A percentile compares a stretch with the other conserved stretches of the same genome.
Conservation (phyloP, 2,113 vertebrate genomes). For the Lamprotornis superbus region DNA sequence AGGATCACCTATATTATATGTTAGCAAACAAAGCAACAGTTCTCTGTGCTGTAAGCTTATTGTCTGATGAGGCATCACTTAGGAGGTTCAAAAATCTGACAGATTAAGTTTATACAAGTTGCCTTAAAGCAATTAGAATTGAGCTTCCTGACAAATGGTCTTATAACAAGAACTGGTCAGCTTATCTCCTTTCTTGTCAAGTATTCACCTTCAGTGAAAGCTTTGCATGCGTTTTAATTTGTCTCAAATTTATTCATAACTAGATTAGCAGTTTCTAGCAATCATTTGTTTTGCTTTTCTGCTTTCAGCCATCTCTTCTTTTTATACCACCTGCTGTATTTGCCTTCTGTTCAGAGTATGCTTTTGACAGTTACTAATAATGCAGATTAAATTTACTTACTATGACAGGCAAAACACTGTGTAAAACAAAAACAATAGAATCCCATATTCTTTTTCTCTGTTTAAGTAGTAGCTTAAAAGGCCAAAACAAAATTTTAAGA, state of each 20-base stretch:
- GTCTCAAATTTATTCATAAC: conserved; percentile 71
- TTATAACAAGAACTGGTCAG: conserved; percentile 51
- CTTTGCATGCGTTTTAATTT: conserved; percentile 63
- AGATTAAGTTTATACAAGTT: neutral
- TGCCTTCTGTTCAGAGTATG: conserved; percentile 71
- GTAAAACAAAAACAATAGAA: conserved; percentile 62
- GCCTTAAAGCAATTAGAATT: conserved; percentile 36
- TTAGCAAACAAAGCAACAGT: neutral
- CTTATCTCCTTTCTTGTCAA: conserved; percentile 65
- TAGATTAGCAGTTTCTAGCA: conserved; percentile 65
- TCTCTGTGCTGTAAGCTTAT: neutral
- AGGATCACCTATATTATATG: neutral
- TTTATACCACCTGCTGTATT: conserved; percentile 73
- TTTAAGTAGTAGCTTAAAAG: conserved; percentile 20
- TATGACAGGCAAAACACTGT: conserved; percentile 68
- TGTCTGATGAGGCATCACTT: neutral
- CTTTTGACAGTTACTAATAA: conserved; percentile 78
- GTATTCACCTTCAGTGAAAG: conserved; percentile 62
- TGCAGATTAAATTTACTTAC: conserved; percentile 72
- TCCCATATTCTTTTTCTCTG: neutral
- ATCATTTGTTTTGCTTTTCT: conserved; percentile 71
- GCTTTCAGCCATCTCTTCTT: conserved; percentile 62
- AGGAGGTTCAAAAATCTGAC: neutral
- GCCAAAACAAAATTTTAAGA: neutral
- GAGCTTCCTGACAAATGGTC: conserved; percentile 39